Base-by-base conservation (phyloP, 2,888 invertebrate species). In the Agrochola macilenta region DNA sequence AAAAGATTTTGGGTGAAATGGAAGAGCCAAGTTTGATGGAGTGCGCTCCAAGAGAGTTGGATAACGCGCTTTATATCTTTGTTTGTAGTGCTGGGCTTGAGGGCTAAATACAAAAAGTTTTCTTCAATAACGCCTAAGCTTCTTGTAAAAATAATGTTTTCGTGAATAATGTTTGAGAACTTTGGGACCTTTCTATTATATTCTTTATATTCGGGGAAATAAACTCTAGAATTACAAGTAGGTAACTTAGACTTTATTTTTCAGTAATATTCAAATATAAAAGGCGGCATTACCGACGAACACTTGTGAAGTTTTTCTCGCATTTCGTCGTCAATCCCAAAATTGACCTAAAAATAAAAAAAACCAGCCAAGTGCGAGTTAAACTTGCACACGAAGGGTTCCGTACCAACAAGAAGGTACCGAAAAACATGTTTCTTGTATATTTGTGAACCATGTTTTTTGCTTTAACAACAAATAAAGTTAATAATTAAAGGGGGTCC, bases 1-100 rank as follows among this genome's bases (percentile, higher is more conserved):
- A 83, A 83, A 84, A 90, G 89, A 87, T 81, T 89, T 88, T 76
- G 82, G 69, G 77, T 70, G 23, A 65, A 73, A 85, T 90, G 87
- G 92, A 92, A 90, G 87, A 80, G 90, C 78, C 81, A 78, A 78
- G 71, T 88, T 87, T 78, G 77, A 81, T 84, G 68, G 66, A 85
- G 85, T 77, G 74, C 79, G 80, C 83, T 84, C 73, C n/a, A 49
- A 79, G 69, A 71, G 70, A 73, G 81, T 66, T 77, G 83, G 82
- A 77, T 87, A 82, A 77, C 79, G 69, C 63, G 70, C 65, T 88
- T 80, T 83, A 87, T 82, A 82, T 86, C 86, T 78, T 84, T 86
- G 86, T 88, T 88, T 86, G 82, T 84, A 87, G 78, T 74, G 70
- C 71, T 58, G 64, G 52, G 69, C 68, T 81, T 77, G 70, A 70